Conservation (phyloP, 2,888 invertebrate species). For the Vannuccia rotundouncinata region DNA sequence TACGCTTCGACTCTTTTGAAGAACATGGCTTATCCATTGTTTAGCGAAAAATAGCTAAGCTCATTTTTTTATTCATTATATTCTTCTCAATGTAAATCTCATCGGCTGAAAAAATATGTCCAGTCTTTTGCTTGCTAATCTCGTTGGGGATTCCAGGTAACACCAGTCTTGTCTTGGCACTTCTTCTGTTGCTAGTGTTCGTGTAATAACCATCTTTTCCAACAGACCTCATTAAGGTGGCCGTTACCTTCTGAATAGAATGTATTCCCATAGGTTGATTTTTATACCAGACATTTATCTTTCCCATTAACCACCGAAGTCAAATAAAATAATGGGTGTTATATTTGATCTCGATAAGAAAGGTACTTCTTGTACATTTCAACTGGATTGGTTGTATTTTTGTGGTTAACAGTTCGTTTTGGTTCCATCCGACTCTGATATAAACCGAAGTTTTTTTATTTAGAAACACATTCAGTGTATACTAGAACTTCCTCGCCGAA, state of each 20-base stretch:
- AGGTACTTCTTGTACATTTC: background rate
- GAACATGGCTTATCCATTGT: background rate
- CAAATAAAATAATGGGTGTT: background rate
- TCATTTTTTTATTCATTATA: background rate
- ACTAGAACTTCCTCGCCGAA: background rate
- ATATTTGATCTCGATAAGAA: background rate
- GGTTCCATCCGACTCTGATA: background rate
- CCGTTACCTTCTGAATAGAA: background rate
- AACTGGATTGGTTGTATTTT: background rate
- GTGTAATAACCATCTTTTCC: slow-evolving; percentile 12
- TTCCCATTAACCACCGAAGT: background rate
- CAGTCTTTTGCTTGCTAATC: background rate
- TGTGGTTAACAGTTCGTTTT: slow-evolving; percentile 1
- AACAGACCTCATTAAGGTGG: slow-evolving; percentile 14
- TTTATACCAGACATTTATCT: slow-evolving; percentile 1
- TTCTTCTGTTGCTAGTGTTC: slow-evolving; percentile 7
- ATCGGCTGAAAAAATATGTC: background rate
- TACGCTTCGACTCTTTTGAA: background rate
- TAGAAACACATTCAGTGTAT: background rate
- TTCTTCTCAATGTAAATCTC: slow-evolving; percentile 10
- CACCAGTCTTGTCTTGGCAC: slow-evolving; percentile 2
- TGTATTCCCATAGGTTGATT: slow-evolving; percentile 9
- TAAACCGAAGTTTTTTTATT: slow-evolving; percentile 18
- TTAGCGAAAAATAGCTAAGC: background rate
- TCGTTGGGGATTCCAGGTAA: background rate